phyloP scores from a whole-genome alignment of 30 jellyfish, hydroid and myxozoan genomes.

The Sanderia malayensis region DNA sequence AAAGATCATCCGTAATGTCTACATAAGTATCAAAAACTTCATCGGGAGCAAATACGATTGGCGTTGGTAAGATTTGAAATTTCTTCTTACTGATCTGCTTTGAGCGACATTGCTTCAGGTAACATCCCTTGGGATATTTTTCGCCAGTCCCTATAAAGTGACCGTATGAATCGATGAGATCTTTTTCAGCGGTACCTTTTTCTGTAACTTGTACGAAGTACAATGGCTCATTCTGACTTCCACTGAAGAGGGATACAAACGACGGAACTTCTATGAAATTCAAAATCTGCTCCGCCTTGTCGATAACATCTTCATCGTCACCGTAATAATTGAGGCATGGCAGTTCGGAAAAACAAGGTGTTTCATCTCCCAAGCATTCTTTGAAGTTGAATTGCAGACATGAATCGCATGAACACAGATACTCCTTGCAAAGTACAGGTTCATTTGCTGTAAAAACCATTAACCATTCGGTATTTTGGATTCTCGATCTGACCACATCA shows the following conservation, averaged over 20 bases:
- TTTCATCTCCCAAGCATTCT: conserved; percentile 41
- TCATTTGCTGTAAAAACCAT: not conserved
- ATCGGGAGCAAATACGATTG: conserved; percentile 16
- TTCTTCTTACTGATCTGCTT: conserved; percentile 19
- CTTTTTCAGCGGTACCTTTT: conserved; percentile 20
- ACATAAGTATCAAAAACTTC: conserved; percentile 1
- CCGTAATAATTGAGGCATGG: conserved; percentile 22
- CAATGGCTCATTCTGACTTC: conserved; percentile 33
- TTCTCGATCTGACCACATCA: conserved; percentile 13
- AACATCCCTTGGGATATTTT: conserved; percentile 7
- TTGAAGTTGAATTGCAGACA: conserved; percentile 43
- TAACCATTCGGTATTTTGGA: conserved; percentile 13
- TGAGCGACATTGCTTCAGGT: conserved; percentile 15
- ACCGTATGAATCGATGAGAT: conserved; percentile 19
- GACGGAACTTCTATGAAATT: conserved; percentile 27
- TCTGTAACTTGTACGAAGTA: conserved; percentile 32
- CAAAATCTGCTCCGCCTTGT: conserved; percentile 16
- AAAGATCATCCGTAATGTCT: not conserved
- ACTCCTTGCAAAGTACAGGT: conserved; percentile 34
- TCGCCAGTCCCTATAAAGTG: conserved; percentile 24
- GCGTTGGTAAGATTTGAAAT: conserved; percentile 16
- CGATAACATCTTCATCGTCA: conserved; percentile 15
- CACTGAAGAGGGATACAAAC: conserved; percentile 19
- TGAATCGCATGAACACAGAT: conserved; percentile 31
- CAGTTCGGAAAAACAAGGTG: conserved; percentile 24